These are phyloP conservation scores for Macaria liturata DNA, from an alignment of 2,888 invertebrate species.

Conservation along the genomic window DNA sequence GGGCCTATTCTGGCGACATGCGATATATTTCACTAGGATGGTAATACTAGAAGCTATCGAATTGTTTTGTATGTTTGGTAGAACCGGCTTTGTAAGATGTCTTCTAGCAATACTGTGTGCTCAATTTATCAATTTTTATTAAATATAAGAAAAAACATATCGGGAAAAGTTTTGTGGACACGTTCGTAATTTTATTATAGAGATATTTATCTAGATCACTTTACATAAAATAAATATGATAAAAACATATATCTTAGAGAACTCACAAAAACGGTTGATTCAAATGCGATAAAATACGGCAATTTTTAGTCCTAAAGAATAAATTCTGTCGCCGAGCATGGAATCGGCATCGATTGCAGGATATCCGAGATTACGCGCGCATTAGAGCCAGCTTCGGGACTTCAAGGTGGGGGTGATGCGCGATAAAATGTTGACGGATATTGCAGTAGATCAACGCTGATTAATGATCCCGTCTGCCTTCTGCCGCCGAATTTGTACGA, in stretches of 20 bases:
- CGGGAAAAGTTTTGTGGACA: too few relatives aligned
- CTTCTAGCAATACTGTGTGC: too few relatives aligned
- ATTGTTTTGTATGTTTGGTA: too few relatives aligned
- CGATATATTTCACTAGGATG: not conserved
- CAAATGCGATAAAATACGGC: not conserved
- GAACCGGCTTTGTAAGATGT: too few relatives aligned
- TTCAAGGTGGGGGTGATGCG: constrained; percentile 31
- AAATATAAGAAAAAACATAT: too few relatives aligned
- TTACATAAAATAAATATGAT: not conserved
- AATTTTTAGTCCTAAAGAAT: not conserved
- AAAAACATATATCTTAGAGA: not conserved
- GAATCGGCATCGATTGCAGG: constrained; percentile 36
- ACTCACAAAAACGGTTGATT: too few relatives aligned
- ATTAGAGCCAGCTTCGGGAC: constrained; percentile 36
- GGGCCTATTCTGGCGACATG: not conserved
- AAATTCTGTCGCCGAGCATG: constrained; percentile 3
- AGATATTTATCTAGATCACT: not conserved
- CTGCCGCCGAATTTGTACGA: not conserved
- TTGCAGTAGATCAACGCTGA: constrained; percentile 14
- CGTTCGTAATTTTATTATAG: too few relatives aligned
- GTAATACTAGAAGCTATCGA: too few relatives aligned
- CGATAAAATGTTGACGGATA: constrained; percentile 27
- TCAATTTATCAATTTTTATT: too few relatives aligned
- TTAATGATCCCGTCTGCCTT: constrained; percentile 11
- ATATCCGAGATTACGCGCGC: constrained; percentile 36